Conservation (phyloP, 2,113 vertebrate genomes). For the Fukomys damarensis region DNA sequence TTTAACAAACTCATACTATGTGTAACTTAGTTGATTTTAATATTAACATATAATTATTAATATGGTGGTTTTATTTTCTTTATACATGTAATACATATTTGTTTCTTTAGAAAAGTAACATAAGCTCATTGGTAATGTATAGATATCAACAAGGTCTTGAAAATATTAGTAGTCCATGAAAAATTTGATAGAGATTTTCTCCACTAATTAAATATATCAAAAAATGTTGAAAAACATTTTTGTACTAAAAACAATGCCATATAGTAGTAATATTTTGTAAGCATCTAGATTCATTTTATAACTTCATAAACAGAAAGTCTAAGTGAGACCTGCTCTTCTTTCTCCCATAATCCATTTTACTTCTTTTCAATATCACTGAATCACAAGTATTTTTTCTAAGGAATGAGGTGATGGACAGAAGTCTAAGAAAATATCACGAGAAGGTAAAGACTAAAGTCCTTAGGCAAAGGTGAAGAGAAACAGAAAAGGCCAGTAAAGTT, state of each 20-base stretch:
- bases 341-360: neutral
- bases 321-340: neutral
- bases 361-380: neutral
- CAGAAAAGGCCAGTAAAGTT: neutral
- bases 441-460: neutral
- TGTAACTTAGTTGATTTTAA: neutral
- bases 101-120: neutral
- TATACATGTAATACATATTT: neutral
- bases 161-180: neutral
- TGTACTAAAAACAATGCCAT: neutral
- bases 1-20: neutral
- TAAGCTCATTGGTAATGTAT: neutral
- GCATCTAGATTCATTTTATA: neutral
- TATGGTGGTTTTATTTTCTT: neutral
- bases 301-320: neutral
- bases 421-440: neutral
- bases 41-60: neutral
- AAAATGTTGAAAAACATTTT: conserved; percentile 17
- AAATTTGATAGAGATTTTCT: neutral
- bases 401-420: neutral
- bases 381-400: neutral
- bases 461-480: neutral
- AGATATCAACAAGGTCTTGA: neutral
- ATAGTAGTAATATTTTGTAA: neutral
- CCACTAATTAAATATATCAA: neutral